phyloP scores from a whole-genome alignment of 1,140 invertebrate genomes.

The Zaprionus gabonicus region DNA sequence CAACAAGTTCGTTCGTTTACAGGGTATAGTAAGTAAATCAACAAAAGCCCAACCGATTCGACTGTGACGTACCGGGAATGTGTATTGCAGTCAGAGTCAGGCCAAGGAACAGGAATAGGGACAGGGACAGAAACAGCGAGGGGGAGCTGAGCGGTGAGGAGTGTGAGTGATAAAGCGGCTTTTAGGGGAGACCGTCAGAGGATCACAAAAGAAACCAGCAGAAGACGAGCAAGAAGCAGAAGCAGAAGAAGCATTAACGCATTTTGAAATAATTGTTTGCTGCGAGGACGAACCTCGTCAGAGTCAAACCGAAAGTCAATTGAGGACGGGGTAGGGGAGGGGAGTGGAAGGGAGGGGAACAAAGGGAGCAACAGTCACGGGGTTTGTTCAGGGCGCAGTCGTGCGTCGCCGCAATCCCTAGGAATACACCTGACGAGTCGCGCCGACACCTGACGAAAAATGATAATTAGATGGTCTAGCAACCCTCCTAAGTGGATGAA shows the following conservation, averaged over 20 bases:
- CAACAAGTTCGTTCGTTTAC: not conserved
- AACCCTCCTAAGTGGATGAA: slow-evolving; percentile 54
- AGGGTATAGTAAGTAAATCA: slow-evolving; percentile 30
- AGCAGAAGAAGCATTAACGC: slow-evolving; percentile 52
- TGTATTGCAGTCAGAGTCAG: slow-evolving; percentile 49
- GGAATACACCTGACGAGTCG: slow-evolving; percentile 23
- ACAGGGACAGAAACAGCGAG: slow-evolving; percentile 6
- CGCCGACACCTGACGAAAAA: slow-evolving; percentile 68
- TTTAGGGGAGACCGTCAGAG: slow-evolving; percentile 51
- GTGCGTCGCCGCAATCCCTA: slow-evolving; percentile 71
- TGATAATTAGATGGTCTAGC: slow-evolving; percentile 78
- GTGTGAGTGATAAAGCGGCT: slow-evolving; percentile 40
- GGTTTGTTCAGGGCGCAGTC: slow-evolving; percentile 60
- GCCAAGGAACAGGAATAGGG: slow-evolving; percentile 9
- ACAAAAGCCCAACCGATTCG: slow-evolving; percentile 55
- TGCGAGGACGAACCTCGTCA: slow-evolving; percentile 50
- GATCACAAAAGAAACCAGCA: slow-evolving; percentile 50
- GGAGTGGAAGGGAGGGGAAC: not conserved
- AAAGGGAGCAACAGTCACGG: slow-evolving; percentile 11
- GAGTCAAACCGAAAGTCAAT: slow-evolving; percentile 22
- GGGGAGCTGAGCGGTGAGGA: slow-evolving; percentile 2
- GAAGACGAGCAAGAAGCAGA: slow-evolving; percentile 24
- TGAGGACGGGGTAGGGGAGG: too few species aligned
- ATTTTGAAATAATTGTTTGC: slow-evolving; percentile 56
- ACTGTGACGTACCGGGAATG: slow-evolving; percentile 68